Percentiles rank a stretch among this genome's conserved stretches.
Conservation (phyloP, 1,140 invertebrate species). For the Heliothis virescens region DNA sequence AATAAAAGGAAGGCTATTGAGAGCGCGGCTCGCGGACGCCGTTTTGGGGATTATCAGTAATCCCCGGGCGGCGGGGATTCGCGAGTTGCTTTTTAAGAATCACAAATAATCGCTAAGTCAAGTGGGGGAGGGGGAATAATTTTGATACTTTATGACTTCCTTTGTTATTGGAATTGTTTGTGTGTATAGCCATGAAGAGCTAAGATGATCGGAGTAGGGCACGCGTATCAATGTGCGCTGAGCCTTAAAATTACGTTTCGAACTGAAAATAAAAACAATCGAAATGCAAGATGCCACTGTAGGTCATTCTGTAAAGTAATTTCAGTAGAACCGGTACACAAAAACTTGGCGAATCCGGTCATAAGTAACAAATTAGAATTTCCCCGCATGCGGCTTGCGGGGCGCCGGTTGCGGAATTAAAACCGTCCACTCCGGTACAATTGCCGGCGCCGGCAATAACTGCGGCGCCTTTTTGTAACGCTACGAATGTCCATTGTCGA, state of each 20-base stretch:
- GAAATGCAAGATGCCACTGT: not conserved
- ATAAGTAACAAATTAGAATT: conserved; percentile 43
- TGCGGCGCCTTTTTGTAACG: conserved; percentile 25
- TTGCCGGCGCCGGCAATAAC: conserved; percentile 32
- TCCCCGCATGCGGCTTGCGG: not conserved
- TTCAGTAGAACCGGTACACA: conserved; percentile 4
- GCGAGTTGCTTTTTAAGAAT: conserved; percentile 38
- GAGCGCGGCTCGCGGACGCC: conserved; percentile 12
- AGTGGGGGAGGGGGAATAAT: conserved; percentile 1
- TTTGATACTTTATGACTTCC: conserved; percentile 14
- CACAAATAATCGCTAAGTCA: conserved; percentile 42
- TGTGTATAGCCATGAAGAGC: not conserved
- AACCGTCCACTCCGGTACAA: conserved; percentile 28
- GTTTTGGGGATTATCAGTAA: conserved; percentile 34
- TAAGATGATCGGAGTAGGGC: no score
- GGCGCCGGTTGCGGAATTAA: conserved; percentile 30
- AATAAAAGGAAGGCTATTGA: conserved; percentile 22
- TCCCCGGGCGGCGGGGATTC: conserved; percentile 24
- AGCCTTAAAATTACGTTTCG: not conserved
- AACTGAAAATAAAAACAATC: not conserved
- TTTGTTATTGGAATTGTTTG: conserved; percentile 13
- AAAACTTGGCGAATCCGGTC: conserved; percentile 37
- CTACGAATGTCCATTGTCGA: conserved; percentile 30
- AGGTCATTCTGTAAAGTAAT: conserved; percentile 21
- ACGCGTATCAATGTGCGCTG: no score